These are phyloP conservation scores for Polia nebulosa DNA, from an alignment of 2,888 invertebrate genomes.

Conservation along the genomic window DNA sequence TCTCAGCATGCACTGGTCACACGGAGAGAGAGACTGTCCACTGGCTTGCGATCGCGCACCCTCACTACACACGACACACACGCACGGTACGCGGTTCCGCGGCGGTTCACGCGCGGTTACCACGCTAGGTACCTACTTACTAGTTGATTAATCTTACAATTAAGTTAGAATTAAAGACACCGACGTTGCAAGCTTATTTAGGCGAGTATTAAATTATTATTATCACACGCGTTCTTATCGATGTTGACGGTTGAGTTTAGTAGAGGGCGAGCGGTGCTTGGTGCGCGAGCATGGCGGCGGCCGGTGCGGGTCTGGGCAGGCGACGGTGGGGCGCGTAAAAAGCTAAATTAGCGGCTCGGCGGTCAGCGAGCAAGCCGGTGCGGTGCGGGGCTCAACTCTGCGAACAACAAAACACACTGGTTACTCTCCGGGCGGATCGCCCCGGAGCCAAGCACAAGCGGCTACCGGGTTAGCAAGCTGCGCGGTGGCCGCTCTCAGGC, in stretches of 20 bases:
- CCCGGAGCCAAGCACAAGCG: constrained; percentile 90
- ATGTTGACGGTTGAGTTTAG: constrained; percentile 90
- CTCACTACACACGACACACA: constrained; percentile 84
- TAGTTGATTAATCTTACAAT: constrained; percentile 87
- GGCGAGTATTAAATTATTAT: constrained; percentile 89
- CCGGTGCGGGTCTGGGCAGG: constrained; percentile 87
- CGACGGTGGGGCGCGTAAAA: constrained; percentile 89
- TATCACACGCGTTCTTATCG: constrained; percentile 90
- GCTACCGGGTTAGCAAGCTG: constrained; percentile 90
- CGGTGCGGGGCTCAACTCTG: constrained; percentile 91
- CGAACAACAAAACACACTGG: constrained; percentile 91
- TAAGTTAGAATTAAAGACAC: constrained; percentile 90
- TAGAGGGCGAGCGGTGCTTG: constrained; percentile 90
- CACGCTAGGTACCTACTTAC: constrained; percentile 76
- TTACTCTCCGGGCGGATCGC: constrained; percentile 88
- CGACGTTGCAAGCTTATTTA: constrained; percentile 90
- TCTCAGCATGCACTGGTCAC: constrained; percentile 85
- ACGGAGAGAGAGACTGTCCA: constrained; percentile 71
- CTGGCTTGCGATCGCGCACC: constrained; percentile 76
- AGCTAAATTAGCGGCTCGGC: constrained; percentile 91
- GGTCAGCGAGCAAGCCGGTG: constrained; percentile 90
- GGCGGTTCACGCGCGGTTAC: constrained; percentile 73
- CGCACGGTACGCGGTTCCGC: constrained; percentile 77
- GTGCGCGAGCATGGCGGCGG: constrained; percentile 89
- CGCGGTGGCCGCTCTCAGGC: constrained; percentile 82